These are phyloP conservation scores for Panthera uncia DNA, from an alignment of 2,113 vertebrate genomes.

Conservation along the genomic window DNA sequence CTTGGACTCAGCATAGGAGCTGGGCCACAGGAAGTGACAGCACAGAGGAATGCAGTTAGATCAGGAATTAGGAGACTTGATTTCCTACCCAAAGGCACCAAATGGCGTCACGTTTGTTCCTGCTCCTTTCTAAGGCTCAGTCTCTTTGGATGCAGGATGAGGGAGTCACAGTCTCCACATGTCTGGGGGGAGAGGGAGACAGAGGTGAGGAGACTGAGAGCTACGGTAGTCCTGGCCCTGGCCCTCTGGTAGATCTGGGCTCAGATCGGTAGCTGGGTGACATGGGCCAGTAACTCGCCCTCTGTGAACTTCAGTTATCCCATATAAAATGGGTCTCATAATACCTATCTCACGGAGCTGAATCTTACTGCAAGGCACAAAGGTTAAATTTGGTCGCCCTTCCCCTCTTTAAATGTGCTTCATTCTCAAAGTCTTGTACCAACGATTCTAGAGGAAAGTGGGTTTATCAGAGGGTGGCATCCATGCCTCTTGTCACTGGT, in stretches of 20 bases:
- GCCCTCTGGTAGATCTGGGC: no score
- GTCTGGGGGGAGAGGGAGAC: neutral
- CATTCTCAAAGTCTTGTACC: neutral
- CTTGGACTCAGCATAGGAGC: neutral
- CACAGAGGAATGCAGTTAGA: neutral
- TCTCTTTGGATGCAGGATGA: neutral
- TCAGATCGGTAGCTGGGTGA: neutral
- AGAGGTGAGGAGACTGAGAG: neutral
- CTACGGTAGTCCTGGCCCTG: neutral
- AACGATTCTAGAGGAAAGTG: constrained; percentile 3
- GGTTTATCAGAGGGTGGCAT: neutral
- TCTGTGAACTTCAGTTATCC: neutral
- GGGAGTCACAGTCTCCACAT: no score
- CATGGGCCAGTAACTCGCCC: neutral
- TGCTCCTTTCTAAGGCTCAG: neutral
- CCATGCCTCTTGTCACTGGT: neutral
- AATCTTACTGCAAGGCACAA: neutral
- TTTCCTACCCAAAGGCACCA: neutral
- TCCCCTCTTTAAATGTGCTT: neutral
- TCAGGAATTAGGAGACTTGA: neutral
- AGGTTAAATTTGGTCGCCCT: neutral
- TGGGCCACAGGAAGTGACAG: neutral
- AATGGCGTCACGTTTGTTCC: neutral
- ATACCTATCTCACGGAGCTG: neutral
- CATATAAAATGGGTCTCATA: neutral